Evolutionary conservation across 2,888 invertebrate species (phyloP).

Genomic region (Ornithoptera alexandrae): DNA sequence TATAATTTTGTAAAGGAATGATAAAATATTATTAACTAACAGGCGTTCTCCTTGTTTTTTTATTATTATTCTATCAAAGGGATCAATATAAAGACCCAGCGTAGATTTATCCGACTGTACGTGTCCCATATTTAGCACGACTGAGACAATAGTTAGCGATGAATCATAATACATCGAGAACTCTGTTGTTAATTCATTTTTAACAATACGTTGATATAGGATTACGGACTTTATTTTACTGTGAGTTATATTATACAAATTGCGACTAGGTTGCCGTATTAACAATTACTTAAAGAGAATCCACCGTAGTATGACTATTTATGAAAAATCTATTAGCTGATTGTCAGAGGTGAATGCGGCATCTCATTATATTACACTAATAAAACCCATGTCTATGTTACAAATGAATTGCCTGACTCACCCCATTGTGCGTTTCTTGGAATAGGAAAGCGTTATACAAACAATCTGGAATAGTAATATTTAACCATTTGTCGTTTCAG

Average conservation of each 20-base stretch:
- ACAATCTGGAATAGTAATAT: conserved; percentile 45
- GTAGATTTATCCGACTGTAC: conserved; percentile 33
- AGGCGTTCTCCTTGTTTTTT: background rate
- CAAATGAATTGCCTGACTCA: conserved; percentile 71
- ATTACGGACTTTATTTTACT: conserved; percentile 20
- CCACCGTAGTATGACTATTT: conserved; percentile 38
- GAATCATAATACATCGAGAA: conserved; percentile 51
- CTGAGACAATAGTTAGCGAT: conserved; percentile 55
- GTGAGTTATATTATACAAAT: background rate
- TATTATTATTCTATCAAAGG: conserved; percentile 23
- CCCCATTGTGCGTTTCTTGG: conserved; percentile 75
- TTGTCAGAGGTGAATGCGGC: conserved; percentile 50
- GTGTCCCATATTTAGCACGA: conserved; percentile 39
- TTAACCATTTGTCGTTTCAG: conserved; percentile 69
- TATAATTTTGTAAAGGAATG: background rate
- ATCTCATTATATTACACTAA: conserved; percentile 66
- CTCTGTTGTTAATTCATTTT: conserved; percentile 34
- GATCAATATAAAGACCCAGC: conserved; percentile 30
- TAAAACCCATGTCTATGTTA: conserved; percentile 52
- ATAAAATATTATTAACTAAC: background rate
- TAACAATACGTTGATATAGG: background rate
- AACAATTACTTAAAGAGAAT: conserved; percentile 31
- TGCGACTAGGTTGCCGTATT: conserved; percentile 1
- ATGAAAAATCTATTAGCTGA: conserved; percentile 63
- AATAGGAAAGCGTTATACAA: conserved; percentile 76